Percentiles rank a stretch among this genome's conserved stretches.
Evolutionary conservation across 2,888 invertebrate genomes (phyloP).

Genomic region (Antheraea yamamai): DNA sequence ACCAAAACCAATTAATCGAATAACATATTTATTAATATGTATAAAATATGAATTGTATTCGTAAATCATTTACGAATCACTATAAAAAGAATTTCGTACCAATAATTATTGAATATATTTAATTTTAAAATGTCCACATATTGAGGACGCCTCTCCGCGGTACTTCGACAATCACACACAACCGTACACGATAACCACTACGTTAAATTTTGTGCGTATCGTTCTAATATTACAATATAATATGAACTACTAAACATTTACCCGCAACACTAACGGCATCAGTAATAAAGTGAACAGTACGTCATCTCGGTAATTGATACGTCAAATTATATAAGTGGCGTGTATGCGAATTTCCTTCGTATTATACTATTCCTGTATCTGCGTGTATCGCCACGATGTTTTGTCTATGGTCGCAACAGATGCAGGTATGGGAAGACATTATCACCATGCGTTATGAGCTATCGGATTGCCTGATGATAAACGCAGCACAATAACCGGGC

Average conservation of each 20-base stretch:
- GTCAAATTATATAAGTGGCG: not conserved
- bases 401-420: no score
- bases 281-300: slow-evolving; percentile 22
- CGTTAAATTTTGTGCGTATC: slow-evolving; percentile 80
- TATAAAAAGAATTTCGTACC: no score
- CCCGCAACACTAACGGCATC: slow-evolving; percentile 43
- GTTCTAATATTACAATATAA: slow-evolving; percentile 64
- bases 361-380: no score
- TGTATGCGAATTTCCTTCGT: not conserved
- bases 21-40: no score
- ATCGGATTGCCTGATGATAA: no score
- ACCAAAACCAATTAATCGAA: no score
- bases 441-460: no score
- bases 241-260: slow-evolving; percentile 36
- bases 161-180: slow-evolving; percentile 33
- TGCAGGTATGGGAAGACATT: no score
- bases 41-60: no score
- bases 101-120: not conserved
- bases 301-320: not conserved
- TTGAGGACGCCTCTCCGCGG: not conserved
- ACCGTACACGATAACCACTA: slow-evolving; percentile 58
- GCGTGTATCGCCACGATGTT: no score
- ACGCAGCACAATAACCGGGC: no score
- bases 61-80: no score
- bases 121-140: not conserved